Base-by-base conservation (phyloP, 2,888 invertebrate genomes). In the Scaeva pyrastri region DNA sequence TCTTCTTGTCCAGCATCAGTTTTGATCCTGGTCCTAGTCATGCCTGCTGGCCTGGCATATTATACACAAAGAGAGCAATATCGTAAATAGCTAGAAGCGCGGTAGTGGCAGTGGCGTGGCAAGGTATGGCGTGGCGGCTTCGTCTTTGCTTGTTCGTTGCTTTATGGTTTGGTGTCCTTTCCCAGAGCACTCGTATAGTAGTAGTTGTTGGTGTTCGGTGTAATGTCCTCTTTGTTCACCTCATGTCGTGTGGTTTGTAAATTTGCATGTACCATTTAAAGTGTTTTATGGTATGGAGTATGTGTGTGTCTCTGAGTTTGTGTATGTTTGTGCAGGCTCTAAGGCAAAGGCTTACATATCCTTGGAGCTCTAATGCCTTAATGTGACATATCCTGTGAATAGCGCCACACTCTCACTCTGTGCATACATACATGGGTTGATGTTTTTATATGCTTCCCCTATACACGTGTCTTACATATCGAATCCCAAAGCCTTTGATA, bases 151-250 rank as follows among this genome's bases (percentile, higher is more conserved):
- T 64, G 48, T 77, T 68, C 77, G 21, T 62, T 78, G 70, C 74
- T 78, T 74, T 74, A 62, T 36, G 58, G 55, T 39, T 21, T 52
- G 68, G 31, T 64, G 71, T 74, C 56, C 56, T 73, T 16, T 21
- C 11, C 10, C 3, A 10, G 11, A 3, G 12, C 10, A 39, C 12
- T 3, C n/a, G n/a, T 39, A 39, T 12, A 12, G 10, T 11, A 12
- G 39, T 12, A 6, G 10, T 70, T 23, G 52, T 66, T 52, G 70
- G 52, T 62, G 66, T 76, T 76, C 55, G 55, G 70, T 56, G 62
- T 81, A 77, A 77, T 77, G 76, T 85, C 85, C 76, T 73, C 62
- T 81, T 85, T 85, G 85, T 73, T 81, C 73, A 81, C 85, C 76
- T 85, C 85, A 68, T 85, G 80, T 76, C 72, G 41, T 81, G 85